phyloP scores from a whole-genome alignment of 1,140 invertebrate genomes.

The Drosophila nigrodunni region DNA sequence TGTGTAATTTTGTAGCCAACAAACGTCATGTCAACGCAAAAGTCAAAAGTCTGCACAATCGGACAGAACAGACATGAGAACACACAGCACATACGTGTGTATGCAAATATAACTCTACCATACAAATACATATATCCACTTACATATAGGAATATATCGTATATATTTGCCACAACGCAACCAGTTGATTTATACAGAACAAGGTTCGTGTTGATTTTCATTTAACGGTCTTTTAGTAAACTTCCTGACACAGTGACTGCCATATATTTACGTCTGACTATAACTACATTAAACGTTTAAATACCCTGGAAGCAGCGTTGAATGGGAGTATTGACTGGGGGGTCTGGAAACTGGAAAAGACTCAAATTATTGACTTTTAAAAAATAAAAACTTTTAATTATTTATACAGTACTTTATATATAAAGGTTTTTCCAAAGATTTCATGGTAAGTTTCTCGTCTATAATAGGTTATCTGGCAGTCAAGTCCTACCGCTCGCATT shows the following conservation, averaged over 20 bases:
- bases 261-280: constrained; percentile 74
- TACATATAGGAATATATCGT: constrained; percentile 27
- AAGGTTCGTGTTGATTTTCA: constrained; percentile 80
- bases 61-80: constrained; percentile 23
- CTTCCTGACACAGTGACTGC: constrained; percentile 81
- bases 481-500: neutral
- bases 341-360: no score
- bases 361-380: no score
- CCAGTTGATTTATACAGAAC: constrained; percentile 79
- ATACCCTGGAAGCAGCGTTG: constrained; percentile 11
- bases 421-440: no score
- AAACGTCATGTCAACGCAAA: constrained; percentile 82
- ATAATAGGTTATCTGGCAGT: neutral
- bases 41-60: constrained; percentile 67
- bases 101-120: constrained; percentile 29
- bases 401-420: no score
- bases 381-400: no score
- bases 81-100: constrained; percentile 14
- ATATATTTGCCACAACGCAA: constrained; percentile 64
- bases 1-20: constrained; percentile 62
- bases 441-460: neutral
- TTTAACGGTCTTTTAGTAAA: constrained; percentile 83
- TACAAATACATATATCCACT: constrained; percentile 32
- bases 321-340: no score
- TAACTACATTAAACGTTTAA: constrained; percentile 62